A percentile compares a stretch with the other conserved stretches of the same genome.
Conservation (phyloP, 2,113 vertebrate species). For the Brachyhypopomus occidentalis region DNA sequence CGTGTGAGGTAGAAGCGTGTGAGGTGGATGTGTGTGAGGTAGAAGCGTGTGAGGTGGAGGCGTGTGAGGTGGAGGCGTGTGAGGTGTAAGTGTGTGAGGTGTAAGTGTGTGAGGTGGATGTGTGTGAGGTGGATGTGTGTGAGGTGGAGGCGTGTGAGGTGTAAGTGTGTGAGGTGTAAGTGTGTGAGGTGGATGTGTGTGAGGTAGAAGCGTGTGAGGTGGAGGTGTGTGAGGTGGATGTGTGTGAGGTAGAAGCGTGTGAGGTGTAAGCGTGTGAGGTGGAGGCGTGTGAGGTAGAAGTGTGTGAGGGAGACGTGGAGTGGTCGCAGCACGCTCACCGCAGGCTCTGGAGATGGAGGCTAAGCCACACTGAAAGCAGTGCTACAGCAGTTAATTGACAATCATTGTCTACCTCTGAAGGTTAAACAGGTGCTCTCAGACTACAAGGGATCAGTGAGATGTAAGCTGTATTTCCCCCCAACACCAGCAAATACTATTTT, state of each 20-base stretch:
- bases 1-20: too few relatives aligned
- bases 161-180: conserved; percentile 77
- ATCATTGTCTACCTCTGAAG: conserved; percentile 75
- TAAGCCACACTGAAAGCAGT: conserved; percentile 64
- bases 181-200: conserved; percentile 32
- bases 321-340: conserved; percentile 69
- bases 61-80: conserved; percentile 68
- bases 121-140: conserved; percentile 76
- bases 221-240: conserved; percentile 78
- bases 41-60: too few relatives aligned
- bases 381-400: conserved; percentile 75
- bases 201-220: too few relatives aligned
- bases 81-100: conserved; percentile 73
- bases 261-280: conserved; percentile 73
- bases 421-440: conserved; percentile 70
- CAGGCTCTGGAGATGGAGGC: conserved; percentile 54
- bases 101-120: too few relatives aligned
- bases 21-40: too few relatives aligned
- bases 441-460: conserved; percentile 68
- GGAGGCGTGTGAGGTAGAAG: conserved; percentile 78
- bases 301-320: conserved; percentile 43
- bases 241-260: conserved; percentile 57
- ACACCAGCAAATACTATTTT: conserved; percentile 57
- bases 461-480: conserved; percentile 66
- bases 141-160: conserved; percentile 45